Evolutionary conservation across 1,140 invertebrate genomes (phyloP).

Genomic region (Lepidurus couesii): DNA sequence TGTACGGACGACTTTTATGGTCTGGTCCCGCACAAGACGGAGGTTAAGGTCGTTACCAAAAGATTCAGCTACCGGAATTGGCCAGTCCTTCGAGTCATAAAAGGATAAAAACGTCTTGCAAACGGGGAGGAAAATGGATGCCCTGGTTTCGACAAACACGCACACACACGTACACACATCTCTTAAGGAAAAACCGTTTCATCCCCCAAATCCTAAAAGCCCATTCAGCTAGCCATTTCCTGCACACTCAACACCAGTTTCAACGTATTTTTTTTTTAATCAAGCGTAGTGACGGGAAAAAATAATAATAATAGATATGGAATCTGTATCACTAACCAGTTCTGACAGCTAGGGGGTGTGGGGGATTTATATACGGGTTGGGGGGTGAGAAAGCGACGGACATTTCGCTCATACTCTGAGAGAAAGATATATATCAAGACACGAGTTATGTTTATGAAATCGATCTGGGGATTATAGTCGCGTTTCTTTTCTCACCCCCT

Average conservation of each 20-base stretch:
- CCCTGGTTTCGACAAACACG: neutral
- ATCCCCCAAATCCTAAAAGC: neutral
- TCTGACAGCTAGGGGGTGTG: neutral
- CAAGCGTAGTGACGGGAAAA: neutral
- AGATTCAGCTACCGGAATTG: constrained; percentile 21
- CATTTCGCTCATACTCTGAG: neutral
- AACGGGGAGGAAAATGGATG: neutral
- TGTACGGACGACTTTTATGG: constrained; percentile 4
- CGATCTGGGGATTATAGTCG: constrained; percentile 13
- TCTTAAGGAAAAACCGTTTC: neutral
- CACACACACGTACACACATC: neutral
- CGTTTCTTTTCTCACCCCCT: neutral
- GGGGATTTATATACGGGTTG: neutral
- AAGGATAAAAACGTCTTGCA: constrained; percentile 7
- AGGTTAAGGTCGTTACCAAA: constrained; percentile 6
- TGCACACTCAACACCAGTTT: neutral
- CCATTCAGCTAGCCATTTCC: neutral
- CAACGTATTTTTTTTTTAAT: neutral
- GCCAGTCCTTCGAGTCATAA: constrained; percentile 7
- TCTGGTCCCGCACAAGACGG: neutral
- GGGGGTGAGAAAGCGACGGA: neutral
- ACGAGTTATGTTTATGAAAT: constrained; percentile 17
- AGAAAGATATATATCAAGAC: neutral
- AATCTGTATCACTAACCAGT: neutral
- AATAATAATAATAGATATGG: neutral